Evolutionary conservation across 2,113 vertebrate genomes (phyloP).

Genomic region (Podocnemis expansa): DNA sequence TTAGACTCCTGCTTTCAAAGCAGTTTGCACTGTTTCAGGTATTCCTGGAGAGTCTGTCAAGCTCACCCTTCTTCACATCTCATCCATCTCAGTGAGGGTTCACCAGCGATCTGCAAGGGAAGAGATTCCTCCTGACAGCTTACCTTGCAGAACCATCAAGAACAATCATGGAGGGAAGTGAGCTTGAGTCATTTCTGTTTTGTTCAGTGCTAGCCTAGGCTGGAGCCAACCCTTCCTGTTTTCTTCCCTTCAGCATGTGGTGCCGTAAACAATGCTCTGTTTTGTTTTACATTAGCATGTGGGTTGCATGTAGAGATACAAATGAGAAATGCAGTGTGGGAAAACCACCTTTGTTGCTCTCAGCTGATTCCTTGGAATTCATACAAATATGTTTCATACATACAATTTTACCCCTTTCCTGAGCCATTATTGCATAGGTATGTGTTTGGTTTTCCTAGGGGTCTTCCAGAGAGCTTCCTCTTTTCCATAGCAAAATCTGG

Average conservation of each 20-base stretch:
- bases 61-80: neutral
- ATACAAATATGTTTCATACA: neutral
- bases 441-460: neutral
- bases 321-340: conserved; percentile 22
- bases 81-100: neutral
- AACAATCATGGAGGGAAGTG: neutral
- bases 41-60: neutral
- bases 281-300: conserved; percentile 36
- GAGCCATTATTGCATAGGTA: neutral
- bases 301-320: neutral
- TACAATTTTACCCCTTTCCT: neutral
- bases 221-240: neutral
- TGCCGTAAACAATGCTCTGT: neutral
- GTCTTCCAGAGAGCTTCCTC: accelerated
- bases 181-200: neutral
- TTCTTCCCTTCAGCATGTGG: neutral
- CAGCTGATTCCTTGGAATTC: conserved; percentile 37
- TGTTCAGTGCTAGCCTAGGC: neutral
- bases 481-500: neutral
- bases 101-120: neutral
- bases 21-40: neutral
- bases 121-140: neutral
- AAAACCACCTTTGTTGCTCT: conserved; percentile 31
- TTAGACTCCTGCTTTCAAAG: neutral
- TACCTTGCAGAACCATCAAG: neutral